Evolutionary conservation across 53 echinoderm and acorn worm species (phyloP).

Genomic region (Echinometra lucunter): DNA sequence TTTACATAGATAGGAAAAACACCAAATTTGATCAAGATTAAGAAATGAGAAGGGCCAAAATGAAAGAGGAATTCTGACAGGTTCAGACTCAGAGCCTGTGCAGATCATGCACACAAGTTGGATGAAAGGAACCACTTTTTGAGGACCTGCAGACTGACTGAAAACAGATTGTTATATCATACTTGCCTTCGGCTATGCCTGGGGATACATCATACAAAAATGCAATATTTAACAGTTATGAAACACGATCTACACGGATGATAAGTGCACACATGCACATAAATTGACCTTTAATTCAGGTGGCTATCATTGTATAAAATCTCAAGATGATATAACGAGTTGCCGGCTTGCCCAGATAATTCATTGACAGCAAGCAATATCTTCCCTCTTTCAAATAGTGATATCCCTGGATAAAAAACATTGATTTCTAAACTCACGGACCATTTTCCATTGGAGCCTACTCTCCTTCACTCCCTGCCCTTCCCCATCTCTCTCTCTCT

Average conservation of each 20-base stretch:
- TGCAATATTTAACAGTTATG: conserved; percentile 11
- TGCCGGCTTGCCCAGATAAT: background rate
- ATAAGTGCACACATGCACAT: background rate
- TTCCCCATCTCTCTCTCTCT: background rate
- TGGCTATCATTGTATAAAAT: background rate
- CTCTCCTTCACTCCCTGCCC: background rate
- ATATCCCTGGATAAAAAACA: background rate
- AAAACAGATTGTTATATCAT: background rate
- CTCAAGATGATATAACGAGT: background rate
- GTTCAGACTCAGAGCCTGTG: too few relatives aligned
- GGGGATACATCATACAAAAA: background rate
- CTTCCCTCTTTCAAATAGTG: background rate
- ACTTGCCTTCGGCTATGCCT: background rate
- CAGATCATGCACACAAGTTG: too few relatives aligned
- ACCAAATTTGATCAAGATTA: too few relatives aligned
- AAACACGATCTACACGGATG: background rate
- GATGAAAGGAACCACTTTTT: too few relatives aligned
- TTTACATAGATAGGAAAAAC: too few relatives aligned
- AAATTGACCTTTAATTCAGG: background rate
- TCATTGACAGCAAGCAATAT: conserved; percentile 12
- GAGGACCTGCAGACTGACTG: too few relatives aligned
- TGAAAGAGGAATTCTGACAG: too few relatives aligned
- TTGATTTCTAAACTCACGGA: background rate
- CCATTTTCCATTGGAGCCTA: background rate
- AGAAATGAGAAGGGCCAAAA: too few relatives aligned